Percentiles rank a stretch among this genome's conserved stretches.
Conservation (phyloP, 2,113 vertebrate genomes). For the Paracanthobrama guichenoti region DNA sequence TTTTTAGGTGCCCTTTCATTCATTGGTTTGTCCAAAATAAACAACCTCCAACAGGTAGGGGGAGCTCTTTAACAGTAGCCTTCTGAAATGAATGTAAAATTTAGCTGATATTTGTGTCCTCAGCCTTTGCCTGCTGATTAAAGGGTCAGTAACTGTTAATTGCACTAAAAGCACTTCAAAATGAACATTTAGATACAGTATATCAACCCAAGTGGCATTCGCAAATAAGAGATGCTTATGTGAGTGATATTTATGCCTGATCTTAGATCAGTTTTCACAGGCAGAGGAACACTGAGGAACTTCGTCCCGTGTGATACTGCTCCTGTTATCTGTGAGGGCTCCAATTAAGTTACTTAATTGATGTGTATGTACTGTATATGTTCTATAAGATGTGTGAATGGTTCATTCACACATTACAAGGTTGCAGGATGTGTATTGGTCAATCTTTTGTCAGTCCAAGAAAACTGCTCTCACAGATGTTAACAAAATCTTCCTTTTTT, state of each 20-base stretch:
- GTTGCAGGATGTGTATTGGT: constrained; percentile 7
- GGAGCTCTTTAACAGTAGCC: constrained; percentile 77
- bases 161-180: not conserved
- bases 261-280: constrained; percentile 14
- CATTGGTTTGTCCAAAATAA: constrained; percentile 70
- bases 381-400: constrained; percentile 73
- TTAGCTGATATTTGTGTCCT: not conserved
- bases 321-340: constrained; percentile 64
- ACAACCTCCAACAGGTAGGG: constrained; percentile 69
- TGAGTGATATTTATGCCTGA: not conserved
- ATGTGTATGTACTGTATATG: constrained; percentile 66
- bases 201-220: not conserved
- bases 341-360: constrained; percentile 74
- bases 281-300: not conserved
- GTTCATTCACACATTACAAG: constrained; percentile 8
- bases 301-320: not conserved
- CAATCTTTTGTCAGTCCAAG: constrained; percentile 23
- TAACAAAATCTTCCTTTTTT: constrained; percentile 6
- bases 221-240: not conserved
- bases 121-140: constrained; percentile 4
- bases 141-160: not conserved
- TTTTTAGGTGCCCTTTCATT: constrained; percentile 66
- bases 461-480: constrained; percentile 47
- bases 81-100: constrained; percentile 19
- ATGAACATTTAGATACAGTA: not conserved